These are phyloP conservation scores for Pristiophorus japonicus DNA, from an alignment of 2,113 vertebrate genomes.

Conservation along the genomic window DNA sequence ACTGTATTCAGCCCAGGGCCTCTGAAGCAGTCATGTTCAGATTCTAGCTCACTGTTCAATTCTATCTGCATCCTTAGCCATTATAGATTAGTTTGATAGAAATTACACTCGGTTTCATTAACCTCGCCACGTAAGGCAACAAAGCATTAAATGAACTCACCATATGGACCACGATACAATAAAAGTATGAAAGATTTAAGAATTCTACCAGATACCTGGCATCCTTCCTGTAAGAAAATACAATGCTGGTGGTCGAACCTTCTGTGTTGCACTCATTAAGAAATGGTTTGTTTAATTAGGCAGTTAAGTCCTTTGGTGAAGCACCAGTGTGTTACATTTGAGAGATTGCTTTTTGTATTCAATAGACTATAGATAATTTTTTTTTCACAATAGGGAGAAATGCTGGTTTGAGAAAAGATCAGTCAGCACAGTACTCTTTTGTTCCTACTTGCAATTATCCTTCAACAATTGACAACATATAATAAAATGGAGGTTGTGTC, in stretches of 20 bases:
- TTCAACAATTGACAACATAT: background rate
- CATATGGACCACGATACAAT: background rate
- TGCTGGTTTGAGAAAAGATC: background rate
- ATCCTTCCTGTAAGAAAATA: conserved; percentile 20
- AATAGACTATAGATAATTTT: background rate
- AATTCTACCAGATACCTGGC: conserved; percentile 3
- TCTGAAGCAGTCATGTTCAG: background rate
- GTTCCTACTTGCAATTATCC: conserved; percentile 8
- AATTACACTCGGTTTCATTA: background rate
- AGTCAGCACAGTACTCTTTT: background rate
- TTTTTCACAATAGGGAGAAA: background rate
- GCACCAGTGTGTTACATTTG: background rate
- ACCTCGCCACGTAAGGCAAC: background rate
- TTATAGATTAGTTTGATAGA: background rate
- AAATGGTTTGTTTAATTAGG: background rate
- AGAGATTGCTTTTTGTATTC: background rate
- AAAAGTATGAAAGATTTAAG: conserved; percentile 21
- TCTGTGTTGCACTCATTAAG: conserved; percentile 9
- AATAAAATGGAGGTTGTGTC: background rate
- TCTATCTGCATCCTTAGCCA: background rate
- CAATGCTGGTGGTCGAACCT: background rate
- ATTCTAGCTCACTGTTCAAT: background rate
- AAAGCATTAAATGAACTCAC: conserved; percentile 18
- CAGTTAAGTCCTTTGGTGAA: background rate
- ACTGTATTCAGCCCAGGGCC: background rate